phyloP scores from a whole-genome alignment of 2,797 vertebrate species.

The Scolopax bukidnonensis region DNA sequence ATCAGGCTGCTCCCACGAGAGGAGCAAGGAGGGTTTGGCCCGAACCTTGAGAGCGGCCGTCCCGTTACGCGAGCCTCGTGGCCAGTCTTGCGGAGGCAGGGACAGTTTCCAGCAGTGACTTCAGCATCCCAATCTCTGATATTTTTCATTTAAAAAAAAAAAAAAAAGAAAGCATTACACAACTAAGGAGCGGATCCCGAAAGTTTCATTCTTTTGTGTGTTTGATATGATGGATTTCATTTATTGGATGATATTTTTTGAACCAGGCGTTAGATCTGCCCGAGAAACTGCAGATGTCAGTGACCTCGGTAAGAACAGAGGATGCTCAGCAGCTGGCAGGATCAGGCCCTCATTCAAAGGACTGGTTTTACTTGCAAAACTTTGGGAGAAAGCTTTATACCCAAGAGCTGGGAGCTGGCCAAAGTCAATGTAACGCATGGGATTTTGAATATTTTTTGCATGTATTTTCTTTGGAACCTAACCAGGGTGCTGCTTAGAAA shows the following conservation, averaged over 20 bases:
- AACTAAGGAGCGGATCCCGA: not conserved
- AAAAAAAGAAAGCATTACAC: not conserved
- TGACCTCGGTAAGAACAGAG: not conserved
- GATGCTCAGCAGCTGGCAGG: slow-evolving; percentile 5
- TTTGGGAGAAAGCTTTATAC: slow-evolving; percentile 34
- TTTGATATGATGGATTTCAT: not conserved
- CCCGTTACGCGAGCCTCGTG: not conserved
- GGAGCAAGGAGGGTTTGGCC: slow-evolving; percentile 4
- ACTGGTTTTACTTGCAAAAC: slow-evolving; percentile 61
- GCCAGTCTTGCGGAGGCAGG: not conserved
- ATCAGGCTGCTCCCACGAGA: slow-evolving; percentile 16
- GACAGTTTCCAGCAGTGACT: slow-evolving; percentile 27
- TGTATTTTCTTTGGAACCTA: slow-evolving; percentile 68
- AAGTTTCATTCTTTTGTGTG: not conserved
- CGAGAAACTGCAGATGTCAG: not conserved
- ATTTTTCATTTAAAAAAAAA: not conserved
- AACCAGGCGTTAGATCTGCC: not conserved
- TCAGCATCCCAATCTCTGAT: not conserved
- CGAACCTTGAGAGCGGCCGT: not conserved
- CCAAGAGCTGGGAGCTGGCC: slow-evolving; percentile 58
- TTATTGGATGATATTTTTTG: not conserved
- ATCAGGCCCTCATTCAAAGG: slow-evolving; percentile 42
- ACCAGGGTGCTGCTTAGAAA: slow-evolving; percentile 63
- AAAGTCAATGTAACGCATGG: slow-evolving; percentile 56
- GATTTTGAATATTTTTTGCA: slow-evolving; percentile 70